These are phyloP conservation scores for Strigops habroptila DNA, from an alignment of 2,113 vertebrate species.

Conservation along the genomic window DNA sequence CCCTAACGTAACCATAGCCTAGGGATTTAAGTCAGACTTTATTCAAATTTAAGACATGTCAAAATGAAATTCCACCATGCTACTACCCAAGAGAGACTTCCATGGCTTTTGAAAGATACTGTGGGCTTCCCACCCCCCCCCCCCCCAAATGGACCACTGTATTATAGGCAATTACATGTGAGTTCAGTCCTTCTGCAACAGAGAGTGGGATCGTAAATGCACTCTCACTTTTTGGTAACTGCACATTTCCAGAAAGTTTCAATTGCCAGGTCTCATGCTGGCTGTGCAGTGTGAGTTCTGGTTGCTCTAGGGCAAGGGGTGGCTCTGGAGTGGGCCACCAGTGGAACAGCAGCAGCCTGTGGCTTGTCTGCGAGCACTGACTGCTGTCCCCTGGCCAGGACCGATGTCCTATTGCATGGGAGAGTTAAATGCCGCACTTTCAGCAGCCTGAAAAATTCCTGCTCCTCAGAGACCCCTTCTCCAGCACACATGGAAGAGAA, in stretches of 20 bases:
- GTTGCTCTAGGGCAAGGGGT: accelerated
- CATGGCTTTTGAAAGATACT: background rate
- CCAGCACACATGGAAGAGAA: accelerated
- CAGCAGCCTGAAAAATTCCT: background rate
- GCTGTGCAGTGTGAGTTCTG: background rate
- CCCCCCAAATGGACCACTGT: background rate
- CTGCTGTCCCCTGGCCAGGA: constrained; percentile 48
- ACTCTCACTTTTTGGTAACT: accelerated
- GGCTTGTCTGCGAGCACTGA: background rate
- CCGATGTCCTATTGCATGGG: accelerated
- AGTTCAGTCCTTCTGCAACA: background rate
- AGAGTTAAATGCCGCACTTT: background rate
- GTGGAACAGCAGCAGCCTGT: accelerated
- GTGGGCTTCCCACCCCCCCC: background rate
- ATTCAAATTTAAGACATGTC: background rate
- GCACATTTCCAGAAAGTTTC: accelerated
- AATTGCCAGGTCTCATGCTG: accelerated
- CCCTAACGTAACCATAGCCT: accelerated
- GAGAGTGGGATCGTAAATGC: accelerated
- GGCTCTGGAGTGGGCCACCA: background rate
- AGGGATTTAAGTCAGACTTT: background rate
- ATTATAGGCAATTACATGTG: accelerated
- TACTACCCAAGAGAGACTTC: no score
- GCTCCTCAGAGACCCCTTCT: accelerated
- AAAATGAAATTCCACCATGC: accelerated